phyloP scores from a whole-genome alignment of 2,797 vertebrate genomes.

The Myotis myotis region DNA sequence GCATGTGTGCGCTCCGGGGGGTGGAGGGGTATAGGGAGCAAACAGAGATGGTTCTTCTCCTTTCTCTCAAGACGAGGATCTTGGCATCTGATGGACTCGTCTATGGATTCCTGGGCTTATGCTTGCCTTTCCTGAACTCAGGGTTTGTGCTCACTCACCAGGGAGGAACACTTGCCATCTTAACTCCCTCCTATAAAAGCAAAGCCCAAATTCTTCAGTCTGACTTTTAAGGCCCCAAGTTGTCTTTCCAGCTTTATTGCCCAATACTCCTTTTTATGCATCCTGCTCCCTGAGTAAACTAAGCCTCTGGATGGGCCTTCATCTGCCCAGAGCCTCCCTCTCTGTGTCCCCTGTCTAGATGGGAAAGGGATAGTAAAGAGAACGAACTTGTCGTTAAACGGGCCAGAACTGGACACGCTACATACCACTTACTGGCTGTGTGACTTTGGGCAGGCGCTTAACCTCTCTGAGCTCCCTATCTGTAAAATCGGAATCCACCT shows the following conservation, averaged over 20 bases:
- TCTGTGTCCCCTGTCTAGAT: neutral
- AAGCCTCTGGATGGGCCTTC: neutral
- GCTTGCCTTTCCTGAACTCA: neutral
- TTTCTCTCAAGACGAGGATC: neutral
- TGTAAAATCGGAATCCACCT: neutral
- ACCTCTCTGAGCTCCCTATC: neutral
- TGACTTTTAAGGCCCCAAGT: neutral
- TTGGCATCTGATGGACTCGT: neutral
- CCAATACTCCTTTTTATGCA: neutral
- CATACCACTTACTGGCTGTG: neutral
- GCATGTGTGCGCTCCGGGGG: neutral
- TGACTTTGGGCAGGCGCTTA: neutral
- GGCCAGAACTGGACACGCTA: constrained; percentile 9
- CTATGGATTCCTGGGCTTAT: neutral
- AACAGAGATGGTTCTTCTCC: neutral
- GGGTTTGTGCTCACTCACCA: neutral
- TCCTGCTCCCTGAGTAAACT: neutral
- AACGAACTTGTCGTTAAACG: neutral
- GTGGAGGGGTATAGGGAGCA: neutral
- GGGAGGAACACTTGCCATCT: neutral
- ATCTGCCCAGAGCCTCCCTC: neutral
- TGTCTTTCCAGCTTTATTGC: neutral
- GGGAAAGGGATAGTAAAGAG: neutral
- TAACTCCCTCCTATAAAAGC: neutral
- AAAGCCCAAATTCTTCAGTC: constrained; percentile 2